Evolutionary conservation across 2,113 vertebrate genomes (phyloP).

Genomic region (Turnix velox): DNA sequence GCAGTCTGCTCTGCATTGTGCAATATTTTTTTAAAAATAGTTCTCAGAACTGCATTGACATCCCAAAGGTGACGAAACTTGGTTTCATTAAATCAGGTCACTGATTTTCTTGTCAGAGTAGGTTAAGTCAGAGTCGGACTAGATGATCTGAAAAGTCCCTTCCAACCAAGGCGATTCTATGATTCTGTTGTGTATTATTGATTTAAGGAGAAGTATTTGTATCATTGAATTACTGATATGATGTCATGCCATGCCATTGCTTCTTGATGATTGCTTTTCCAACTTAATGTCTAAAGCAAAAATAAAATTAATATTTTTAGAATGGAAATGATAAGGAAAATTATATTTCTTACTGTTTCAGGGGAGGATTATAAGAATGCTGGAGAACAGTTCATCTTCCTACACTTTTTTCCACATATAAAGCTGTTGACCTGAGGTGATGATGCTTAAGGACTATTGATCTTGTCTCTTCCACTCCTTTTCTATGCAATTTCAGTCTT

Average conservation of each 20-base stretch:
- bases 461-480: background rate
- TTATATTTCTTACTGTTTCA: background rate
- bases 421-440: background rate
- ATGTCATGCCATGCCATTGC: background rate
- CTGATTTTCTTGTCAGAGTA: too few species aligned
- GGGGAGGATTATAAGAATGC: background rate
- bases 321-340: background rate
- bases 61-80: background rate
- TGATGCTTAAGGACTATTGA: background rate
- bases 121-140: too few species aligned
- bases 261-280: background rate
- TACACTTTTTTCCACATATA: background rate
- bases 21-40: background rate
- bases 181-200: too few species aligned
- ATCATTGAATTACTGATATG: background rate
- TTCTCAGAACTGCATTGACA: background rate
- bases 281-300: background rate
- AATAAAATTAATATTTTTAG: background rate
- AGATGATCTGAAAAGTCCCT: too few species aligned
- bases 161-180: too few species aligned
- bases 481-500: background rate
- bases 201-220: background rate
- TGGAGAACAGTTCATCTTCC: background rate
- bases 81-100: background rate
- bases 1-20: background rate